phyloP scores from a whole-genome alignment of 2,797 vertebrate species.

The Cossypha niveicapilla region DNA sequence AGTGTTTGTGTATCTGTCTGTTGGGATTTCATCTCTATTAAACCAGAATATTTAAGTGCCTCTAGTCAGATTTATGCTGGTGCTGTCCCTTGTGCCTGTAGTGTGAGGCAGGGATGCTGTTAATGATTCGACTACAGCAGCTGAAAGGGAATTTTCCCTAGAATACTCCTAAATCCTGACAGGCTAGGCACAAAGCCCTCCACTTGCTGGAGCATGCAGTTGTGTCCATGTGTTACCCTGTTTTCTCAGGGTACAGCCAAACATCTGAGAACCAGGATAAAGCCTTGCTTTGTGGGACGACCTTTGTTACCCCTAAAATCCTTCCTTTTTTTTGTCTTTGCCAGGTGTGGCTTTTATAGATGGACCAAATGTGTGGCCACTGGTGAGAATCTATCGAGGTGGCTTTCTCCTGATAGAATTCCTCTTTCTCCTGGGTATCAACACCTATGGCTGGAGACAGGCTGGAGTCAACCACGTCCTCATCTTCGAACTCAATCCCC shows the following conservation, averaged over 20 bases:
- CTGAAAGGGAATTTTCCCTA: not conserved
- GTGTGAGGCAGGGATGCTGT: not conserved
- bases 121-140: not conserved
- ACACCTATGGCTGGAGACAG: constrained; percentile 98
- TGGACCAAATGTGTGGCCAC: constrained; percentile 84
- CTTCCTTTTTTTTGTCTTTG: not conserved
- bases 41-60: not conserved
- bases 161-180: not conserved
- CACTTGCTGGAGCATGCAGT: not conserved
- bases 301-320: not conserved
- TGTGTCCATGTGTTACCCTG: fast-evolving
- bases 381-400: constrained; percentile 96
- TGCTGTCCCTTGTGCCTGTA: not conserved
- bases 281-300: not conserved
- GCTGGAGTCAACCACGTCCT: constrained; percentile 98
- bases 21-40: constrained; percentile 19
- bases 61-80: not conserved
- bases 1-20: not conserved
- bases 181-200: not conserved
- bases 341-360: constrained; percentile 78
- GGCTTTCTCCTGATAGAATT: constrained; percentile 98
- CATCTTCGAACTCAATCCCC: constrained; percentile 97
- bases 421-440: constrained; percentile 98
- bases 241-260: not conserved
- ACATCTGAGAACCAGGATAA: not conserved